Percentiles rank a stretch among this genome's conserved stretches.
Conservation (phyloP, 2,888 invertebrate genomes). For the Limenitis camilla region DNA sequence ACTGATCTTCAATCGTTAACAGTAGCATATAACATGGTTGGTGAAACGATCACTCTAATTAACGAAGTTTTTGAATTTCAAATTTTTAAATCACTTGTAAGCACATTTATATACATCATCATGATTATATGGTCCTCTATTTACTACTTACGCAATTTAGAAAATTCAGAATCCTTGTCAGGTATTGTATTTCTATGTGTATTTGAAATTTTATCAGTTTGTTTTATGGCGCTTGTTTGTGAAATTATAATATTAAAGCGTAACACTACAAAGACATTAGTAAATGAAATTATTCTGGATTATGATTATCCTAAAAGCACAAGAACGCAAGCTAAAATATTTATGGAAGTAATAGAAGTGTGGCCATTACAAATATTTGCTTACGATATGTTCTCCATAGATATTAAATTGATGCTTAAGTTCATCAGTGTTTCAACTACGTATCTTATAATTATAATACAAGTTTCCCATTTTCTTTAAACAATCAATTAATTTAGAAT, state of each 20-base stretch:
- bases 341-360: conserved; percentile 48
- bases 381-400: conserved; percentile 54
- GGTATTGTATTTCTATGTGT: conserved; percentile 26
- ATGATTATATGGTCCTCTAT: conserved; percentile 46
- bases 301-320: conserved; percentile 43
- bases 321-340: conserved; percentile 50
- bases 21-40: conserved; percentile 39
- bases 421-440: conserved; percentile 56
- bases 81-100: conserved; percentile 46
- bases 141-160: conserved; percentile 33
- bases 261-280: conserved; percentile 39
- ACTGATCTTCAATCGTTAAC: conserved; percentile 43
- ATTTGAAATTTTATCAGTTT: conserved; percentile 10
- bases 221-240: conserved; percentile 29
- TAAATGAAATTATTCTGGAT: conserved; percentile 51
- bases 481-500: not conserved
- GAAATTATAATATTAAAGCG: conserved; percentile 38
- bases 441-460: conserved; percentile 55
- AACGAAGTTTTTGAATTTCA: conserved; percentile 49
- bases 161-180: conserved; percentile 22
- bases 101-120: conserved; percentile 45
- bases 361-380: conserved; percentile 36
- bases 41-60: conserved; percentile 37
- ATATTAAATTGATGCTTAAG: conserved; percentile 51
- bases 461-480: conserved; percentile 46